A percentile compares a stretch with the other conserved stretches of the same genome.
phyloP scores from a whole-genome alignment of 2,888 invertebrate species.

The Agrochola lota region DNA sequence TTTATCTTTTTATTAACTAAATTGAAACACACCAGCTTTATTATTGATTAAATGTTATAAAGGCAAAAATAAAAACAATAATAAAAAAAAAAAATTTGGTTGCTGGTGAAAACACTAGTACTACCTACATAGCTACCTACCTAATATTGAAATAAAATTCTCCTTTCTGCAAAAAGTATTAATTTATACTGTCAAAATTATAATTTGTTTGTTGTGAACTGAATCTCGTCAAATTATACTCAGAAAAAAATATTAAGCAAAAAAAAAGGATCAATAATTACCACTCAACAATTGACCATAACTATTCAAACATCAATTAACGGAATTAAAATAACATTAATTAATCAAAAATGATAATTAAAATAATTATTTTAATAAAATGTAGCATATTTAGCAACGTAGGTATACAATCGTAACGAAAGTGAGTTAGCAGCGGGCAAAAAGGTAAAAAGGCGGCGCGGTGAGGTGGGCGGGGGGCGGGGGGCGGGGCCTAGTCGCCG shows the following conservation, averaged over 20 bases:
- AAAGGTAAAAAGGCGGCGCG: conserved; percentile 83
- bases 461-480: conserved; percentile 86
- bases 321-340: conserved; percentile 1
- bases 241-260: background rate
- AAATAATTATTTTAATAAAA: conserved; percentile 57
- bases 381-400: conserved; percentile 55
- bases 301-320: background rate
- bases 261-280: conserved; percentile 2
- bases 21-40: background rate
- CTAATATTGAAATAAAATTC: background rate
- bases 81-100: too few species aligned
- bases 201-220: background rate
- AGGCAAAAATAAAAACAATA: too few species aligned
- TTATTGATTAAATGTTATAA: too few species aligned
- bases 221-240: background rate
- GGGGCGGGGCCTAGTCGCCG: conserved; percentile 82
- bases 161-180: background rate
- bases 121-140: background rate
- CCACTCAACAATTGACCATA: background rate
- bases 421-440: conserved; percentile 83
- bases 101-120: background rate
- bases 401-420: conserved; percentile 75
- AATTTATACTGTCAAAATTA: background rate
- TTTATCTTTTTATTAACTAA: background rate
- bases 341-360: conserved; percentile 23